Conservation (phyloP, 2,113 vertebrate genomes). For the Engraulis encrasicolus region DNA sequence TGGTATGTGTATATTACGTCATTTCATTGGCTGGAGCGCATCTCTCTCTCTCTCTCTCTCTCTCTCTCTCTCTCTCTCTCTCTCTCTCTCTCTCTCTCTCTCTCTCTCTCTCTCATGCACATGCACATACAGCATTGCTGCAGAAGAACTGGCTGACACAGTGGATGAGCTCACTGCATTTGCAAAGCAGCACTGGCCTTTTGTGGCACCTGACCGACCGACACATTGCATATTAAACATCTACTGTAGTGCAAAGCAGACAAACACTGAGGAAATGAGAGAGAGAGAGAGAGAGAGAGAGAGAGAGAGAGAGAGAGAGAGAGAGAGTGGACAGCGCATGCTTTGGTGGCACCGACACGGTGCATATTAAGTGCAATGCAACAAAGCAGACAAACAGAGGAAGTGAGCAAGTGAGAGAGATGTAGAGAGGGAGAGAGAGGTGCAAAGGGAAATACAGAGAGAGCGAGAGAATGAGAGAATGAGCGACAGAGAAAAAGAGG, state of each 20-base stretch:
- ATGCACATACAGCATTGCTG: neutral
- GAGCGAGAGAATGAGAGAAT: constrained; percentile 6
- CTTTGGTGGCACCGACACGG: neutral
- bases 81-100: neutral
- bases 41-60: neutral
- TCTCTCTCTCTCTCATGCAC: neutral
- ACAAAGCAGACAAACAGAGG: neutral
- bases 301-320: constrained; percentile 18
- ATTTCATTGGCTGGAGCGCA: neutral
- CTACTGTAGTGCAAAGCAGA: neutral
- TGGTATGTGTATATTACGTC: neutral
- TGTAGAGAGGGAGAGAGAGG: constrained; percentile 21
- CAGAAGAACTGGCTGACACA: neutral
- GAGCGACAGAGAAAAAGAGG: constrained; percentile 22
- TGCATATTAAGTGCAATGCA: constrained; percentile 31
- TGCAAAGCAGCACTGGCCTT: neutral
- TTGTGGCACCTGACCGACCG: neutral
- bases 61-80: neutral
- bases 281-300: constrained; percentile 14
- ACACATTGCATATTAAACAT: constrained; percentile 33
- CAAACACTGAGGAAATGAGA: constrained; percentile 4
- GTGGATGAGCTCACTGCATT: neutral
- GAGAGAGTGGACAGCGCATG: no score
- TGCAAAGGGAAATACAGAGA: neutral
- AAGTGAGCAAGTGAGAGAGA: neutral